Conservation (phyloP, 2,888 invertebrate species). For the Globia sparganii region DNA sequence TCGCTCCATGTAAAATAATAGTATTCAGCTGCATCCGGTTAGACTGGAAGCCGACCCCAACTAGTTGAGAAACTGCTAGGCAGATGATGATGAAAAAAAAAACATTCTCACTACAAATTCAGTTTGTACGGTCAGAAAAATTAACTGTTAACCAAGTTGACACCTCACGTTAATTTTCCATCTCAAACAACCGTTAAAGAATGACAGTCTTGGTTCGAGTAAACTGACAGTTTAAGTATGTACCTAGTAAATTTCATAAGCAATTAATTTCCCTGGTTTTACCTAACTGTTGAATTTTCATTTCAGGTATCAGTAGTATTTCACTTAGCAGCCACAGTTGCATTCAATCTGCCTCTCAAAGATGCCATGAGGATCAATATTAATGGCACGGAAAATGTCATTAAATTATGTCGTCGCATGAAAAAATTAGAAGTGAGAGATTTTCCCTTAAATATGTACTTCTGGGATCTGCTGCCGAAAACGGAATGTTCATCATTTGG, state of each 20-base stretch:
- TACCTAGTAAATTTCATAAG: neutral
- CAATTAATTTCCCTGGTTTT: neutral
- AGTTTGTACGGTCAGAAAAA: neutral
- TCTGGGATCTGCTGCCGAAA: neutral
- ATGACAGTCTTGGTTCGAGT: neutral
- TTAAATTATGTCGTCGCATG: conserved; percentile 70
- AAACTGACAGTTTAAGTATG: neutral
- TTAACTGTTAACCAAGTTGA: neutral
- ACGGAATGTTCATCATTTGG: neutral
- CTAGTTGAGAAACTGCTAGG: no score
- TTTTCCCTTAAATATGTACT: neutral
- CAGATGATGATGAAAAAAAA: no score
- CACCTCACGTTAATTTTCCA: neutral
- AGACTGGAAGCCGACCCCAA: no score
- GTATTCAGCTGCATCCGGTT: no score
- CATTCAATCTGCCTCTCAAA: conserved; percentile 62
- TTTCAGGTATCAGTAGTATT: conserved; percentile 72
- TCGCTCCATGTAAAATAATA: no score
- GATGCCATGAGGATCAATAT: conserved; percentile 65
- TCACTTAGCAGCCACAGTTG: conserved; percentile 69
- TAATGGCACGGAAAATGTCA: conserved; percentile 69
- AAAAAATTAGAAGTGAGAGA: conserved; percentile 68
- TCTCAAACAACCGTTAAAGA: neutral
- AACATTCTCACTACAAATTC: neutral
- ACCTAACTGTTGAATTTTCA: neutral